Evolutionary conservation across 53 echinoderm and acorn worm genomes (phyloP), one percentile per base, ranked within the genome.

Genomic region (Astropecten irregularis): DNA sequence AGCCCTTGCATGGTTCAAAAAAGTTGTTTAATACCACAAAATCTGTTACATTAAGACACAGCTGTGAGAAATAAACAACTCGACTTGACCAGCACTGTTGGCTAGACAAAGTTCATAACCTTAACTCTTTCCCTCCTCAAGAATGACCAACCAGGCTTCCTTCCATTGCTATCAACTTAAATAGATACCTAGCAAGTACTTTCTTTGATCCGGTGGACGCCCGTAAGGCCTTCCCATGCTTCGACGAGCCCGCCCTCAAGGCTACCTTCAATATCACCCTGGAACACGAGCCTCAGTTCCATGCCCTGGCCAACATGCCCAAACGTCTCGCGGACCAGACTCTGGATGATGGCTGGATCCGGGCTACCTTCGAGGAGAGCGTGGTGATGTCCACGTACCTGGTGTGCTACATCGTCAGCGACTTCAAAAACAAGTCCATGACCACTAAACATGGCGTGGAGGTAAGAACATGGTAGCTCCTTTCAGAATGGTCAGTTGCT

Each of bases 211-310:
- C 88, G 0, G 47, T 82, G 2, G 82, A 88, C 11, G 93, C 93
- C 11, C 90, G 96, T 44, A 91, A 87, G 56, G 96, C 93, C 18
- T 96, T 96, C 69, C 96, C 96, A 9, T 96, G 96, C 49, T 96
- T 96, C 63, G 96, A 93, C 42, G 96, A 96, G 68, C 96, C 96
- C 7, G 91, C 91, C 73, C 56, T 91, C 82, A 96, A 96, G 65
- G 96, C 93, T 27, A 83, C 77, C 51, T 93, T 93, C 54, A 91
- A 68, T 5, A 29, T 93, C 21, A 93, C 88, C 60, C 22, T 96
- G 40, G 84, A 84, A 14, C 90, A 93, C 37, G 68, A 86, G 40
- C 83, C 84, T 7, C 59, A 68, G 29, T 93, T 87, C 83, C 31
- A 73, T 34, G 93, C 93, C 68, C 74, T 96, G 29, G 83, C 90